A percentile compares a stretch with the other conserved stretches of the same genome.
phyloP scores from a whole-genome alignment of 2,113 vertebrate species.

The Macquaria australasica region DNA sequence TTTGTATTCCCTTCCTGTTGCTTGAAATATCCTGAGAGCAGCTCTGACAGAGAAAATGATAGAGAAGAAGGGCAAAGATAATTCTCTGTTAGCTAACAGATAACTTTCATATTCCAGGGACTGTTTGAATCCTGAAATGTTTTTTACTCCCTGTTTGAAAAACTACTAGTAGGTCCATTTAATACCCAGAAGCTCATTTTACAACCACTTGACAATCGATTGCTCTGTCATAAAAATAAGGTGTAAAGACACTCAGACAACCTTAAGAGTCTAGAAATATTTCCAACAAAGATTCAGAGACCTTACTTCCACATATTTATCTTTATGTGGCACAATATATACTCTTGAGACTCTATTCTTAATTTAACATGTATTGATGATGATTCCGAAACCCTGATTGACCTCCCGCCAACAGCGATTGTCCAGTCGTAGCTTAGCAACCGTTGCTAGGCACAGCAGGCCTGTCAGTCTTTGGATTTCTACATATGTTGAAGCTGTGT shows the following conservation, averaged over 20 bases:
- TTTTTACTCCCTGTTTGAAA: slow-evolving; percentile 22
- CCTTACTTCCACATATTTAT: background rate
- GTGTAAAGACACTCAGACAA: background rate
- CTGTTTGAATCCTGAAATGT: slow-evolving; percentile 2
- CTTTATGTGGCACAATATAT: background rate
- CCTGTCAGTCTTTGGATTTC: background rate
- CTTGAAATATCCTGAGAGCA: slow-evolving; percentile 38
- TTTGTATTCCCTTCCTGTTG: slow-evolving; percentile 44
- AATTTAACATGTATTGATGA: background rate
- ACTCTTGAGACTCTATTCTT: background rate
- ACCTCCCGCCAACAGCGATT: background rate
- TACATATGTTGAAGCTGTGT: background rate
- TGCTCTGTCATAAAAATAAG: background rate
- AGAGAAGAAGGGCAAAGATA: slow-evolving; percentile 17
- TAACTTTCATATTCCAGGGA: slow-evolving; percentile 19
- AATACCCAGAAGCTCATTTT: background rate
- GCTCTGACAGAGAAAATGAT: slow-evolving; percentile 23
- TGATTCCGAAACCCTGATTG: background rate
- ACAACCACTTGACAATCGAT: background rate
- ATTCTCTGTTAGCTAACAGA: slow-evolving; percentile 37
- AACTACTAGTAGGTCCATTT: slow-evolving; percentile 8
- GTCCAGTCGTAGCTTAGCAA: slow-evolving; percentile 4
- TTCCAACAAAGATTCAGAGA: background rate
- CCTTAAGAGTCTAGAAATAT: background rate
- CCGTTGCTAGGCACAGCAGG: background rate